Conservation (phyloP, 2,113 vertebrate species). For the Nettapus auritus region DNA sequence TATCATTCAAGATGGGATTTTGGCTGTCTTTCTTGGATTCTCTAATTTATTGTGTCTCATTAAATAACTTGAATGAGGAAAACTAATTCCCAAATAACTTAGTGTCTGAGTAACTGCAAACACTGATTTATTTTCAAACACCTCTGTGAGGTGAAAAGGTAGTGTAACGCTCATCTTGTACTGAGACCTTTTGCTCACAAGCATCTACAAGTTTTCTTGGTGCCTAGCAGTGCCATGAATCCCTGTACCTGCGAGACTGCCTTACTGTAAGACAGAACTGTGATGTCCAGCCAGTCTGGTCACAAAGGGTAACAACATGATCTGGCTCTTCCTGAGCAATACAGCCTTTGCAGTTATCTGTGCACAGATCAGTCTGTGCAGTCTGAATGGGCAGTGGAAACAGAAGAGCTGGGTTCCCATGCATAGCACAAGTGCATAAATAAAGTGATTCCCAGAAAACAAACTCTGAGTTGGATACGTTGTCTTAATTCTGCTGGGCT, state of each 20-base stretch:
- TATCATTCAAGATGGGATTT: neutral
- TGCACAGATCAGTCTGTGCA: neutral
- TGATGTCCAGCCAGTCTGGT: neutral
- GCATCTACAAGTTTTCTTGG: neutral
- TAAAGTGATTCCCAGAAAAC: neutral
- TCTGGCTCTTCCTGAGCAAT: neutral
- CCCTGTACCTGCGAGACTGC: neutral
- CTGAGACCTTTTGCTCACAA: neutral
- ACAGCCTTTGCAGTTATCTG: neutral
- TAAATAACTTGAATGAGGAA: neutral
- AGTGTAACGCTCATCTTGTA: neutral
- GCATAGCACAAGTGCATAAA: neutral
- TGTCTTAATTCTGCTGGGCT: neutral
- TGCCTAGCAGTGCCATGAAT: neutral
- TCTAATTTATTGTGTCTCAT: neutral
- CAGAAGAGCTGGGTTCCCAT: neutral
- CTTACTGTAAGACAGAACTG: neutral
- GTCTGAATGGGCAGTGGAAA: neutral
- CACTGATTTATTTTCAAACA: neutral
- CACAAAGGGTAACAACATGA: neutral
- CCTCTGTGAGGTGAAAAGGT: neutral
- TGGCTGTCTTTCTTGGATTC: neutral
- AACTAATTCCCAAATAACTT: neutral
- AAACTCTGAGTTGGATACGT: neutral
- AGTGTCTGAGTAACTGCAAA: neutral